Evolutionary conservation across 2,888 invertebrate species (phyloP), one percentile per base, ranked within the genome.

Genomic region (Subacronicta megacephala): DNA sequence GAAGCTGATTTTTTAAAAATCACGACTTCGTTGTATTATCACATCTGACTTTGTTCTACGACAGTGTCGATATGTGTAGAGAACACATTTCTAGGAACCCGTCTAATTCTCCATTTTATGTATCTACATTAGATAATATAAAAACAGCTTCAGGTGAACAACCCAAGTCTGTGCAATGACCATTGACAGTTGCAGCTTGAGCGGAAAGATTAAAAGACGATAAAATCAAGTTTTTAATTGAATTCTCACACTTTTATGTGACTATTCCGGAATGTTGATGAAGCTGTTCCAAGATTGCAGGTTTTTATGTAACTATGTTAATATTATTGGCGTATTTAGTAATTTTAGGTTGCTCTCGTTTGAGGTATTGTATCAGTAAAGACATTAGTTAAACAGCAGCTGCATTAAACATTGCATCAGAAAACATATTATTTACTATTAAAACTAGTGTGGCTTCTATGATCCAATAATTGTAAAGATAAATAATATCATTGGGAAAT

Each of bases 131-230:
- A n/a, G 26, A 26, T 45, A 16, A 6, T 49, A 56, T 56, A 15
- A 7, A 45, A 46, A 51, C 46, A 42, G 20, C 17, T n/a, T 9
- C 64, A 38, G 62, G 59, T 59, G 46, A 52, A 38, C 37, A 46
- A 62, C 62, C 64, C 29, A 52, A 46, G 37, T 51, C 3, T 29
- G 29, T n/a, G 64, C 42, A 59, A 26, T 64, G 31, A 58, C 46
- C 46, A 58, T 51, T 51, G 42, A 43, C 51, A 58, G 57, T 45
- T 9, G 20, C 56, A 49, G 23, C 58, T 31, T 46, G 51, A 58
- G 31, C 42, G 29, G 23, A 36, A 62, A 64, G 37, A 58, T 58
- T 35, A 29, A 29, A 15, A 35, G 13, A 13, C 13, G 46, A 42
- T 46, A 43, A 36, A 64, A 64, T 58, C 46, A 45, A 46, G 62